Conservation (phyloP, 2,113 vertebrate species). For the Onychostoma macrolepis region DNA sequence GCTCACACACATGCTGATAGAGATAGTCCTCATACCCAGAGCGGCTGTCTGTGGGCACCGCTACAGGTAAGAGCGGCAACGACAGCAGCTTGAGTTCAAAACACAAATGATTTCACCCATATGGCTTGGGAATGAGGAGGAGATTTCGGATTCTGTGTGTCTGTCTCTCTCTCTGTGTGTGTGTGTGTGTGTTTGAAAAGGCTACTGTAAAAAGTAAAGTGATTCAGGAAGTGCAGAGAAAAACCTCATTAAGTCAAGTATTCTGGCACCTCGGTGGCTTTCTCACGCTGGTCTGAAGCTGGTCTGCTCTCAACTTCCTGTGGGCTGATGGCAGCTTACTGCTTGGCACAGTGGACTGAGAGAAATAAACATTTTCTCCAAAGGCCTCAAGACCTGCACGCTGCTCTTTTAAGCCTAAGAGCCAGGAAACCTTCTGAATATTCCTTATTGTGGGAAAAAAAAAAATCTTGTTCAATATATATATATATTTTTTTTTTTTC, state of each 20-base stretch:
- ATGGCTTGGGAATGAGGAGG: conserved; percentile 26
- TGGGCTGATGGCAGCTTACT: conserved; percentile 37
- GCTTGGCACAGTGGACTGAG: conserved; percentile 37
- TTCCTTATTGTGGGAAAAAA: not conserved
- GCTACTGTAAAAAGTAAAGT: conserved; percentile 5
- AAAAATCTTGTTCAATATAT: not conserved
- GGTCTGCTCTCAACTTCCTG: conserved; percentile 27
- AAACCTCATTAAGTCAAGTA: conserved; percentile 9
- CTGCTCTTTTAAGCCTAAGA: not conserved
- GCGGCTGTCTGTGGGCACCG: conserved; percentile 31
- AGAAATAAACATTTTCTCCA: conserved; percentile 31
- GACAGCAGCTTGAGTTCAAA: conserved; percentile 32
- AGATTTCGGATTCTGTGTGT: conserved; percentile 16
- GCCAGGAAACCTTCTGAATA: not conserved
- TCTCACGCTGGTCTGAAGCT: conserved; percentile 44
- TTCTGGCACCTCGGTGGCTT: conserved; percentile 41
- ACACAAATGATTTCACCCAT: conserved; percentile 35
- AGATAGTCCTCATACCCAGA: conserved; percentile 6
- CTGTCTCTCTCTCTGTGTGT: too few species aligned
- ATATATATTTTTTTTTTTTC: not conserved
- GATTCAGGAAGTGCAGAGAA: conserved; percentile 25
- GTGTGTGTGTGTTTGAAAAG: conserved; percentile 29
- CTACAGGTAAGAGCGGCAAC: conserved; percentile 42
- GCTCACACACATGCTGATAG: not conserved
- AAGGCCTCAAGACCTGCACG: not conserved